These are phyloP conservation scores for Mixornis gularis DNA, from an alignment of 2,113 vertebrate genomes.

Conservation along the genomic window DNA sequence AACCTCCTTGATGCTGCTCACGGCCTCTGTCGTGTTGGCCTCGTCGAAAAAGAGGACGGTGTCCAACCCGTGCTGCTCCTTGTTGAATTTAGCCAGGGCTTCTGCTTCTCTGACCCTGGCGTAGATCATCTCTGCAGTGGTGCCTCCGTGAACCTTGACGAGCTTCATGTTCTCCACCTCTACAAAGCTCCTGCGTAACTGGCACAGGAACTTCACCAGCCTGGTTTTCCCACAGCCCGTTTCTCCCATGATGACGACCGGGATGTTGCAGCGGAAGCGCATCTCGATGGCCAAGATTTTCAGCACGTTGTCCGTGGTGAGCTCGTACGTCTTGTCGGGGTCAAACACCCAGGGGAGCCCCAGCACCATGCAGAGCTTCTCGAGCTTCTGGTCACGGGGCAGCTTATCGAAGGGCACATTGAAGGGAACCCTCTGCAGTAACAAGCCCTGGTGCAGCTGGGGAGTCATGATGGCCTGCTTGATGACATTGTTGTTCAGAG, in stretches of 20 bases:
- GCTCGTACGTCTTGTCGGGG: constrained; percentile 90
- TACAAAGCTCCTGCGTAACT: constrained; percentile 66
- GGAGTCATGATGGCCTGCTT: constrained; percentile 78
- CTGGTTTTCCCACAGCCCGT: constrained; percentile 95
- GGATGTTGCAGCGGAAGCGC: constrained; percentile 92
- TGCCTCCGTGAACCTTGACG: constrained; percentile 94
- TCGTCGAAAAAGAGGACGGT: constrained; percentile 94
- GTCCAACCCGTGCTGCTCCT: constrained; percentile 71
- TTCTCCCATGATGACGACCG: constrained; percentile 95
- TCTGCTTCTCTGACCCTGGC: constrained; percentile 81
- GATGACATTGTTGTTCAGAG: constrained; percentile 69
- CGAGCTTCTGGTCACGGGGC: constrained; percentile 81
- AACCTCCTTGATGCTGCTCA: constrained; percentile 92
- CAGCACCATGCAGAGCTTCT: constrained; percentile 80
- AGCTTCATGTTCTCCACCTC: constrained; percentile 85
- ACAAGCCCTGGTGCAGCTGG: constrained; percentile 73
- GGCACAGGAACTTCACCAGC: constrained; percentile 88
- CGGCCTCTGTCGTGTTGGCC: constrained; percentile 91
- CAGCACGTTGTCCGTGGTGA: constrained; percentile 90
- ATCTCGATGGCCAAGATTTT: constrained; percentile 96
- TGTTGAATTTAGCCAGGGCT: constrained; percentile 73
- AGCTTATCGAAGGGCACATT: constrained; percentile 84
- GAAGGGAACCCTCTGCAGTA: constrained; percentile 85
- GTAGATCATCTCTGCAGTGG: constrained; percentile 82
- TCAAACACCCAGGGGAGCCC: constrained; percentile 82